These are phyloP conservation scores for Zootermopsis nevadensis DNA, from an alignment of 2,888 invertebrate genomes.

Conservation along the genomic window DNA sequence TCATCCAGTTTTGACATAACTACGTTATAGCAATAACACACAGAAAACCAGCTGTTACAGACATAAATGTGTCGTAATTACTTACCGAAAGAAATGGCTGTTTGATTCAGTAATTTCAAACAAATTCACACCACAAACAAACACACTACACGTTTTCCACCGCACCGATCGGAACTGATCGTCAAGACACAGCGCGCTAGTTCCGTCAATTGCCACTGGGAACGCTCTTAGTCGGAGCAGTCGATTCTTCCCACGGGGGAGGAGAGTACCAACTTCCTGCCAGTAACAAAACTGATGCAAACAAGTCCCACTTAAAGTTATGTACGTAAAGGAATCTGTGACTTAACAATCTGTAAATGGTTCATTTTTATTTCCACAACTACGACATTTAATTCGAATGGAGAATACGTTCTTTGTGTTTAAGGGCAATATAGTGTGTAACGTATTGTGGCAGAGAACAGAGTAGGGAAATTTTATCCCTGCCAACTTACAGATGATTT, in stretches of 20 bases:
- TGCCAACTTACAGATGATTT: no score
- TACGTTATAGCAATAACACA: neutral
- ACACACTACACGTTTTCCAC: constrained; percentile 36
- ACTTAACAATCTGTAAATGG: no score
- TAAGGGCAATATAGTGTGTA: no score
- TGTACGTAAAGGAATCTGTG: no score
- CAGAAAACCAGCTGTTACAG: neutral
- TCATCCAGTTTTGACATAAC: neutral
- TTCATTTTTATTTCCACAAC: no score
- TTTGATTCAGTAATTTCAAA: neutral
- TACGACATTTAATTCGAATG: no score
- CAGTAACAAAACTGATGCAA: neutral
- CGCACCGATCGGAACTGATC: constrained; percentile 28
- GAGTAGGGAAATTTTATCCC: no score
- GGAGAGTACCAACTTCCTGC: neutral
- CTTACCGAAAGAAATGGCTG: neutral
- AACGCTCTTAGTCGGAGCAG: constrained; percentile 20
- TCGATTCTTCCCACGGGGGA: constrained; percentile 34
- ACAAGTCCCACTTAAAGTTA: no score
- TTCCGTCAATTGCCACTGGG: constrained; percentile 28
- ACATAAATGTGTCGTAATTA: neutral
- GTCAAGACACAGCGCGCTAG: constrained; percentile 4
- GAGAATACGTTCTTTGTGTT: no score
- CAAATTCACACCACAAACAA: constrained; percentile 12
- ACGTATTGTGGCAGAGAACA: no score